phyloP scores from a whole-genome alignment of 2,797 vertebrate species.

The Hemibagrus guttatus region DNA sequence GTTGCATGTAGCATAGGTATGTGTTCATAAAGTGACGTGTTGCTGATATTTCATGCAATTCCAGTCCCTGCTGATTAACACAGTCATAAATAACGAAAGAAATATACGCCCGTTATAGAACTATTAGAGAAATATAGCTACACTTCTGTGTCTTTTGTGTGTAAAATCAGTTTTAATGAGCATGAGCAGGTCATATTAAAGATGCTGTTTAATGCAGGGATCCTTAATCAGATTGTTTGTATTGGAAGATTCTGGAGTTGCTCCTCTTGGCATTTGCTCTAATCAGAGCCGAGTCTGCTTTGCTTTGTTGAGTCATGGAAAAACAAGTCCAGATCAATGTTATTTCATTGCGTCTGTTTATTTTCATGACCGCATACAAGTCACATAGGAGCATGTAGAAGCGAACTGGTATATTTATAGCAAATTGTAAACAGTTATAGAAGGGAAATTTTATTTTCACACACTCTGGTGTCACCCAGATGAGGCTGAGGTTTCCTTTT shows the following conservation, averaged over 20 bases:
- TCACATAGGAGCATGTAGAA: neutral
- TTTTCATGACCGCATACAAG: neutral
- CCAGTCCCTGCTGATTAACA: too few relatives aligned
- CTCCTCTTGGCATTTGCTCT: neutral
- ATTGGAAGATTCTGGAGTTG: neutral
- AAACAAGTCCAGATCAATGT: neutral
- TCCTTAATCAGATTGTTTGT: neutral
- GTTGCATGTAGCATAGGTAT: too few relatives aligned
- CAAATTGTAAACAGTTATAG: too few relatives aligned
- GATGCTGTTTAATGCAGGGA: neutral
- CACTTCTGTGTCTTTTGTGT: too few relatives aligned
- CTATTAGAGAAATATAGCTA: neutral
- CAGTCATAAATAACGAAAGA: neutral
- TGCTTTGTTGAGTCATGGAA: neutral
- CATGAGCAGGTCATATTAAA: neutral
- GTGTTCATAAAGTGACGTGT: neutral
- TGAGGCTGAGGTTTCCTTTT: too few relatives aligned
- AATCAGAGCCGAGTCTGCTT: neutral
- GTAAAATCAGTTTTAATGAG: too few relatives aligned
- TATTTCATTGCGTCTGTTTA: neutral
- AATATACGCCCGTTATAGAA: neutral
- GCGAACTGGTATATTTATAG: neutral
- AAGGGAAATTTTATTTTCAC: too few relatives aligned
- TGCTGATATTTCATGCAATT: neutral
- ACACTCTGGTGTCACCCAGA: too few relatives aligned